These are phyloP conservation scores for Abramis brama DNA, from an alignment of 2,113 vertebrate genomes.

Conservation along the genomic window DNA sequence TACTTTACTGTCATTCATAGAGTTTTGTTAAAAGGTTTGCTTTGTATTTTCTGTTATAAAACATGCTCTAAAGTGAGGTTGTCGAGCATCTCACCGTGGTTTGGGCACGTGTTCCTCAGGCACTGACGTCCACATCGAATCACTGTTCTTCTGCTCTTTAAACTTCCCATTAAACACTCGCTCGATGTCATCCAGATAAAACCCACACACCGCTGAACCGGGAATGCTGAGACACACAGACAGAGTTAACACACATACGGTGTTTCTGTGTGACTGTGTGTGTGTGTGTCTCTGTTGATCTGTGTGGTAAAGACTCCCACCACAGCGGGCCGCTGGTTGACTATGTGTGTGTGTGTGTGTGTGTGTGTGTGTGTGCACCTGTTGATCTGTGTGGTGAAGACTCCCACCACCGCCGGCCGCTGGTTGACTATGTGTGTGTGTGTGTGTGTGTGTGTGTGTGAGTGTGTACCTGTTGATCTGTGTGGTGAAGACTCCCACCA, in stretches of 20 bases:
- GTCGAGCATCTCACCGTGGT: constrained; percentile 70
- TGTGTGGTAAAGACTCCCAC: constrained; percentile 84
- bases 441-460: no score
- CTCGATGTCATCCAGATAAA: constrained; percentile 91
- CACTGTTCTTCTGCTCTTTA: constrained; percentile 82
- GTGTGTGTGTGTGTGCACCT: constrained; percentile 73
- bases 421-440: constrained; percentile 77
- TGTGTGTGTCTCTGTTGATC: constrained; percentile 81
- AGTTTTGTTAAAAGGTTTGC: no score
- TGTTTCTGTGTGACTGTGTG: neutral
- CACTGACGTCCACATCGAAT: constrained; percentile 83
- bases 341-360: no score
- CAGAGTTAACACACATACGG: neutral
- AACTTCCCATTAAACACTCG: constrained; percentile 85
- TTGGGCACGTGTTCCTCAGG: constrained; percentile 85
- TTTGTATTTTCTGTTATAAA: no score
- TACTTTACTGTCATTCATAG: no score
- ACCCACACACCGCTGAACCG: constrained; percentile 88
- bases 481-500: constrained; percentile 89
- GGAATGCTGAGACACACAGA: constrained; percentile 81
- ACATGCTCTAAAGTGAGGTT: no score
- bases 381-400: constrained; percentile 93
- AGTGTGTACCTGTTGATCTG: constrained; percentile 85
- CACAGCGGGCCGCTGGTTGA: constrained; percentile 80
- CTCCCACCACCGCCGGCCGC: constrained; percentile 79